These are phyloP conservation scores for Petrocephalus schoutedeni DNA, from an alignment of 2,797 vertebrate species.

Conservation along the genomic window DNA sequence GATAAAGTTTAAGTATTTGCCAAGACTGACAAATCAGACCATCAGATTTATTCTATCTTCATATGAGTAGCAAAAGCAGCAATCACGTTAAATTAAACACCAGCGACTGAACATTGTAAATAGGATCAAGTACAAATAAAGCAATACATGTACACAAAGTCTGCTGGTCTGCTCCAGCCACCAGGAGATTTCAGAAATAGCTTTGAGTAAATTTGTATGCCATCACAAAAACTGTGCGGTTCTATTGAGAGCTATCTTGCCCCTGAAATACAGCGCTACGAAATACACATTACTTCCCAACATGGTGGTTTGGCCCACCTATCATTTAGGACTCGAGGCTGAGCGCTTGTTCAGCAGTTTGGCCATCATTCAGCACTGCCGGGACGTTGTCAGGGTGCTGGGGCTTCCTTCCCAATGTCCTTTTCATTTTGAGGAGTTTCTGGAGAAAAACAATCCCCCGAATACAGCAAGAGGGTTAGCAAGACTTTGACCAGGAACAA, in stretches of 20 bases:
- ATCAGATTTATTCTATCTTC: background rate
- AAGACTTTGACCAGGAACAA: background rate
- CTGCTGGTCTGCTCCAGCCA: background rate
- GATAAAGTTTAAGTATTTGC: background rate
- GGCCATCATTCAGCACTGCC: background rate
- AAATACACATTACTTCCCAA: background rate
- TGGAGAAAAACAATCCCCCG: background rate
- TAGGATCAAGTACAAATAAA: background rate
- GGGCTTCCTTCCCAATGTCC: background rate
- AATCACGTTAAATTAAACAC: background rate
- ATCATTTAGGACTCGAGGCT: background rate
- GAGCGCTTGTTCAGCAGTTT: background rate
- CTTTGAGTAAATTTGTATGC: background rate
- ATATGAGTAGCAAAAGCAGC: background rate
- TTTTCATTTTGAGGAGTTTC: background rate
- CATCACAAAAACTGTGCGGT: background rate
- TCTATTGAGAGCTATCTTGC: background rate
- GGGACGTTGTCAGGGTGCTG: background rate
- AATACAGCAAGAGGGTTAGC: background rate
- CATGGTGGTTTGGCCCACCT: background rate
- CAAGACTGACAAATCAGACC: too few relatives aligned
- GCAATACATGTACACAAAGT: background rate
- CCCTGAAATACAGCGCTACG: background rate
- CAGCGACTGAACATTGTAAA: background rate
- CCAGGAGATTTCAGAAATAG: background rate